Percentiles rank a stretch among this genome's conserved stretches.
Evolutionary conservation across 2,113 vertebrate species (phyloP).

Genomic region (Salvelinus sp.): DNA sequence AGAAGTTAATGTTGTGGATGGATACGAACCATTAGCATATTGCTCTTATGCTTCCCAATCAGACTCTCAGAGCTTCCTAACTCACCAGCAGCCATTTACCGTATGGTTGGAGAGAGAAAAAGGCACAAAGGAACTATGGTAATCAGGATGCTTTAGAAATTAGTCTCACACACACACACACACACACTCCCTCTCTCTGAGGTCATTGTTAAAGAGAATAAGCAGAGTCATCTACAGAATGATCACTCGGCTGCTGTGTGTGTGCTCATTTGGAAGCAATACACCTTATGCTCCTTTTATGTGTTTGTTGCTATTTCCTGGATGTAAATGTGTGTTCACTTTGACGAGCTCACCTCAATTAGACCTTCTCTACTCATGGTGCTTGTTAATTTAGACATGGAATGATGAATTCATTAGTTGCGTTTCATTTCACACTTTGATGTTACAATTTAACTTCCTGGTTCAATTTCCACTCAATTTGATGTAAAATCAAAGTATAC

Average conservation of each 20-base stretch:
- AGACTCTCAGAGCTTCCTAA: slow-evolving; percentile 16
- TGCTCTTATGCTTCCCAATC: slow-evolving; percentile 36
- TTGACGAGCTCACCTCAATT: slow-evolving; percentile 39
- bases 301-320: slow-evolving; percentile 17
- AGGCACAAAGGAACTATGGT: slow-evolving; percentile 12
- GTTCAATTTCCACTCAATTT: slow-evolving; percentile 18
- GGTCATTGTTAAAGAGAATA: not conserved
- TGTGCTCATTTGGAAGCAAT: not conserved
- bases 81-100: slow-evolving; percentile 38
- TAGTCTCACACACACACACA: slow-evolving; percentile 4
- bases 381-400: slow-evolving; percentile 44
- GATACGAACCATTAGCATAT: slow-evolving; percentile 46
- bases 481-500: slow-evolving; percentile 24
- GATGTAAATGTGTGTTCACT: slow-evolving; percentile 23
- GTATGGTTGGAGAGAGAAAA: slow-evolving; percentile 18
- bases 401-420: slow-evolving; percentile 54
- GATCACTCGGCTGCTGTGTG: not conserved
- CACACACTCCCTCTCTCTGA: slow-evolving; percentile 5
- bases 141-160: slow-evolving; percentile 25
- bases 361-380: slow-evolving; percentile 54
- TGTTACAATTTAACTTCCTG: slow-evolving; percentile 17
- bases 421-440: slow-evolving; percentile 45
- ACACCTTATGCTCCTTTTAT: slow-evolving; percentile 7
- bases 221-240: not conserved
- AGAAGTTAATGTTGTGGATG: slow-evolving; percentile 30